Base-by-base conservation (phyloP, 92 coral and sea anemone genomes). In the Zoanthus gigantus region DNA sequence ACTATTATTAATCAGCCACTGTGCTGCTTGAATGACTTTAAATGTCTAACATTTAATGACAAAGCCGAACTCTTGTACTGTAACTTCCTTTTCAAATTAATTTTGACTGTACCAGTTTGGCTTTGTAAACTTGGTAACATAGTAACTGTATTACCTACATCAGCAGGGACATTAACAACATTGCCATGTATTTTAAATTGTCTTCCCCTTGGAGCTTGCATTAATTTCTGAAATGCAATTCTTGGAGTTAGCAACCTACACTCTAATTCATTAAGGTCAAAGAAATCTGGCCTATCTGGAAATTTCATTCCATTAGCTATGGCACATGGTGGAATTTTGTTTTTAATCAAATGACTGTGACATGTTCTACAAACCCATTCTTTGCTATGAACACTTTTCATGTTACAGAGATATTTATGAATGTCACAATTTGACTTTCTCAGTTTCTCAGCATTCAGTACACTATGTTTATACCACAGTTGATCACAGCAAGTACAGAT, bases 301-400 rank as follows among this genome's bases (percentile, higher is more conserved):
- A 88, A 88, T 34, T 68, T 52, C 57, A 88, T 69, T 0, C 91
- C 91, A 82, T 88, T 88, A 37, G 42, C 42, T 37, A 37, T 37
- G 42, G 42, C 42, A 37, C 42, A 37, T 37, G 42, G 42, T 37
- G 42, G 42, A 37, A 37, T 37, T 37, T 37, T 37, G 42, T 37
- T 37, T 4, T 37, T 37, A 37, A 37, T 37, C 42, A 37, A 37
- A 37, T 37, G 42, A 37, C 42, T 37, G 42, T 37, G 42, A 37
- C 42, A 37, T 37, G 42, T 37, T 37, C 42, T 37, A 37, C 42
- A 37, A 37, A 37, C 42, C 42, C 42, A 37, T 37, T 56, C 63
- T 56, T 57, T 71, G 74, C 54, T 92, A 89, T 68, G 89, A 42
- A 91, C 82, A 87, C 82, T 88, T 56, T 56, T 56, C 63, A 10